These are phyloP conservation scores for Himalopsyche phryganea DNA, from an alignment of 1,140 invertebrate genomes.

Conservation along the genomic window DNA sequence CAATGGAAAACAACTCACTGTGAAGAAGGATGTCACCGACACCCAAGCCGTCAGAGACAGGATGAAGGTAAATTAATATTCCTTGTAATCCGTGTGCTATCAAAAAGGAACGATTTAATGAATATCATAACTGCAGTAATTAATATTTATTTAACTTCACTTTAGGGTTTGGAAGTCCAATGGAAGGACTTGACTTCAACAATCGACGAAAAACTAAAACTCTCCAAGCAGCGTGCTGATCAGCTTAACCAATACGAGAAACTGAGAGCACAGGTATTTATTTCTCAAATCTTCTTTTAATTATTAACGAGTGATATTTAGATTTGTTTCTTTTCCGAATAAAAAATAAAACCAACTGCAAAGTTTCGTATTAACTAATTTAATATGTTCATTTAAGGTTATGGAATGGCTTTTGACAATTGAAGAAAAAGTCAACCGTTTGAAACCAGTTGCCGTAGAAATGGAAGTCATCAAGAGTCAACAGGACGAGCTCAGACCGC, in stretches of 20 bases:
- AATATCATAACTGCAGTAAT: too few species aligned
- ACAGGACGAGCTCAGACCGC: slow-evolving; percentile 81
- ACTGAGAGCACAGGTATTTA: slow-evolving; percentile 69
- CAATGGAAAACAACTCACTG: slow-evolving; percentile 78
- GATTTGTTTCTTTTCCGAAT: too few species aligned
- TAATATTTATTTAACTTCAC: too few species aligned
- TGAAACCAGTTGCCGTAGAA: slow-evolving; percentile 84
- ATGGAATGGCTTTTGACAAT: slow-evolving; percentile 80
- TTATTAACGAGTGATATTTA: too few species aligned
- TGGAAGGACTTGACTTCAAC: slow-evolving; percentile 81
- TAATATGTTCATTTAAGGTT: too few species aligned
- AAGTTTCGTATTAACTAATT: too few species aligned
- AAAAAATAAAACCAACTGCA: too few species aligned
- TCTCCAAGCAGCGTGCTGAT: slow-evolving; percentile 78
- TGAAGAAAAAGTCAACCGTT: slow-evolving; percentile 66
- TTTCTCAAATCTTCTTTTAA: too few species aligned
- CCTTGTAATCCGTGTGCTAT: too few species aligned
- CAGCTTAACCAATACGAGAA: slow-evolving; percentile 81
- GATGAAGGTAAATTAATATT: slow-evolving; percentile 70
- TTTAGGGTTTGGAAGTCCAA: slow-evolving; percentile 72
- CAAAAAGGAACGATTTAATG: too few species aligned
- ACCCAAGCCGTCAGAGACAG: slow-evolving; percentile 79
- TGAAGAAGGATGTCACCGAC: slow-evolving; percentile 87
- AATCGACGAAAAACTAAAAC: slow-evolving; percentile 78
- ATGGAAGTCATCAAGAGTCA: slow-evolving; percentile 80